These are phyloP conservation scores for Calliphora vicina DNA, from an alignment of 1,140 invertebrate genomes.

Conservation along the genomic window DNA sequence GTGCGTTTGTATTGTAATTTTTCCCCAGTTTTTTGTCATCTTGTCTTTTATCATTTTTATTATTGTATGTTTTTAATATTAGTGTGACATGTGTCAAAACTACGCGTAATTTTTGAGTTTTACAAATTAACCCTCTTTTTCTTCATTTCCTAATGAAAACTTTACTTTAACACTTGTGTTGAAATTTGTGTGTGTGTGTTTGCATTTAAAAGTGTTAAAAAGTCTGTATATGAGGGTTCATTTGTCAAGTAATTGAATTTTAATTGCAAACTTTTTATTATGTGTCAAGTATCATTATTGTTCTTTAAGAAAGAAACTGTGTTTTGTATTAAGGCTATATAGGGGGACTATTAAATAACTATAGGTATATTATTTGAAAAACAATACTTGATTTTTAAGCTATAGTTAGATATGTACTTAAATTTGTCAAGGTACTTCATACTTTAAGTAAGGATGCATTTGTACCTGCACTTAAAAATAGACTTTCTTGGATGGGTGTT, in stretches of 20 bases:
- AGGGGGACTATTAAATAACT: no score
- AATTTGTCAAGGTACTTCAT: no score
- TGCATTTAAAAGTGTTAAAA: not conserved
- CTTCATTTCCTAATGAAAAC: not conserved
- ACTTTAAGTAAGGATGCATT: no score
- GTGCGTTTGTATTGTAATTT: not conserved
- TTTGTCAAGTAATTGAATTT: not conserved
- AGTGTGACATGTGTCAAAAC: slow-evolving; percentile 8
- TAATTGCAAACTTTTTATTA: not conserved
- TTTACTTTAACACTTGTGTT: not conserved
- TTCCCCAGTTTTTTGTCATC: not conserved
- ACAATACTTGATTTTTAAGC: no score
- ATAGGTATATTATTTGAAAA: no score
- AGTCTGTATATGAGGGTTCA: not conserved
- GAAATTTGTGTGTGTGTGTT: not conserved
- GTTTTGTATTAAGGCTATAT: no score
- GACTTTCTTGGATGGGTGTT: no score
- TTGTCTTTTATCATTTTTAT: not conserved
- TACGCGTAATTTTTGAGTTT: not conserved
- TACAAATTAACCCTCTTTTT: not conserved
- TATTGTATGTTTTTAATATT: not conserved
- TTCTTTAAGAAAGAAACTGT: not conserved
- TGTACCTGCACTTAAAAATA: no score
- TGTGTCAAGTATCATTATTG: not conserved
- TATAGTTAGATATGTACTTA: no score